phyloP scores from a whole-genome alignment of 1,140 invertebrate species.

The Tachypleus tridentatus region DNA sequence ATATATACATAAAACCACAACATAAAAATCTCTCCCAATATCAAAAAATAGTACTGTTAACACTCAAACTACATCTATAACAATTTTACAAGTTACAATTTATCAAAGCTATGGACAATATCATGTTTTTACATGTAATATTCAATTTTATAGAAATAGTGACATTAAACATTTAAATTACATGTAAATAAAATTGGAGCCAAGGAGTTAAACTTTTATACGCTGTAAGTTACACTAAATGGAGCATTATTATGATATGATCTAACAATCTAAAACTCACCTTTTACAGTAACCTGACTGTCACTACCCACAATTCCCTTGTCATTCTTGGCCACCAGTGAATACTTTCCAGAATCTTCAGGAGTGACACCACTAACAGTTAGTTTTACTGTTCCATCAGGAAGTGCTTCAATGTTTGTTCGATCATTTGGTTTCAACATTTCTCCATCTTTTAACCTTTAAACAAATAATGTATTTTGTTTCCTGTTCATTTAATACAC shows the following conservation, averaged over 20 bases:
- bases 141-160: neutral
- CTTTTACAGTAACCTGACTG: slow-evolving; percentile 28
- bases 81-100: no score
- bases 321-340: slow-evolving; percentile 40
- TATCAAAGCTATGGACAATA: no score
- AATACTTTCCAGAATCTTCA: slow-evolving; percentile 46
- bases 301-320: slow-evolving; percentile 31
- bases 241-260: neutral
- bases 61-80: no score
- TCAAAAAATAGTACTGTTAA: no score
- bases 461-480: neutral
- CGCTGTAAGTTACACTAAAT: neutral
- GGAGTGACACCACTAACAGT: slow-evolving; percentile 42
- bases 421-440: slow-evolving; percentile 9
- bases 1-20: no score
- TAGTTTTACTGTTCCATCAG: slow-evolving; percentile 34
- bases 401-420: slow-evolving; percentile 45
- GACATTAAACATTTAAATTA: neutral
- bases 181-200: neutral
- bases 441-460: slow-evolving; percentile 21
- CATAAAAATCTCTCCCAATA: no score
- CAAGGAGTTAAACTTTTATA: neutral
- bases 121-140: neutral
- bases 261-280: slow-evolving; percentile 14
- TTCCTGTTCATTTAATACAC: neutral